Evolutionary conservation across 2,797 vertebrate species (phyloP), one percentile per base, ranked within the genome.

Genomic region (Vipera ursinii): DNA sequence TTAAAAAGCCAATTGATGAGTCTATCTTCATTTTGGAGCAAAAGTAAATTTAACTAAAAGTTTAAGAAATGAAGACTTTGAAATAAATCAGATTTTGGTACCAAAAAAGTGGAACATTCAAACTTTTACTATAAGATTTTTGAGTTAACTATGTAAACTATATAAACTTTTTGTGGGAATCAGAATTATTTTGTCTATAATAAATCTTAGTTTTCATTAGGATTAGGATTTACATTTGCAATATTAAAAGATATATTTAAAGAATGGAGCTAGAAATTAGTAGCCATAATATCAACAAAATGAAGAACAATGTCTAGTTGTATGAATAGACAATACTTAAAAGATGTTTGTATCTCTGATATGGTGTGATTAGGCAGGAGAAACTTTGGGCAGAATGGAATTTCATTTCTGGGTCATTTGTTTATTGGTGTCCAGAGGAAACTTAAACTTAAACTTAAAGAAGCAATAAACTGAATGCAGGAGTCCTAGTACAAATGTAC

Each of bases 361-460:
- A 53, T 26, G 51, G 24, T 92, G 44, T 88, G 4, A 22, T 95
- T 93, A 44, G 56, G 89, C 7, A 6, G n/a, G 78, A 53, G 2
- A 91, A 51, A 28, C 5, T 92, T 92, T 82, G 9, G 10, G 53
- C 89, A 55, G 44, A 90, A 73, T 44, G 63, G 93, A 93, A 94
- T 85, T 69, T 90, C 20, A 93, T 8, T 73, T 89, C 56, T 89
- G 4, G 15, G 82, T 93, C 88, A 1, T 4, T 15, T 0, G 0
- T 2, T n/a, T 86, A 17, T 92, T 92, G 3, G 69, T 91, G 22
- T 61, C 63, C 6, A 59, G 53, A 51, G 59, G 3, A 63, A 51
- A n/a, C 13, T 24, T 38, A 38, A 38, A 38, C 38, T 38, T 51
- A 24, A 38, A 38, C 38, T 38, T 51, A 24, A 38, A 2, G 12